Percentiles rank a stretch among this genome's conserved stretches.
These are phyloP conservation scores for Kryptopterus vitreolus DNA, from an alignment of 2,797 vertebrate species.

Conservation along the genomic window DNA sequence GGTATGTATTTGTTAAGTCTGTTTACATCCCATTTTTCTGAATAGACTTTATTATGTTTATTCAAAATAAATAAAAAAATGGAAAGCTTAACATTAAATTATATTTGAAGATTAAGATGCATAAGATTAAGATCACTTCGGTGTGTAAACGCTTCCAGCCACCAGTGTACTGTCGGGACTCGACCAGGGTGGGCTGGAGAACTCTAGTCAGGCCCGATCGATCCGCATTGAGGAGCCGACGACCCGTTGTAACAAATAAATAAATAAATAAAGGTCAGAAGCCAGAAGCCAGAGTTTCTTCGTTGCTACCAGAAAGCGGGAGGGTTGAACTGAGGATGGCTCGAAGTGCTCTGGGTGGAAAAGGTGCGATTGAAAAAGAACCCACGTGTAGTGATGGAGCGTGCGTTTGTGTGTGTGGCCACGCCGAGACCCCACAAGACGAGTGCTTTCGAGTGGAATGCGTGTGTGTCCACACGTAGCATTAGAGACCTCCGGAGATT, in stretches of 20 bases:
- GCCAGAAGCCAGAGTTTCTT: slow-evolving; percentile 35
- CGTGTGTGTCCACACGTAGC: slow-evolving; percentile 60
- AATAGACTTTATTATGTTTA: too few species aligned
- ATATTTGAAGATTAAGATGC: too few species aligned
- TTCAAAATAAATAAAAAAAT: too few species aligned
- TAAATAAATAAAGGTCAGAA: too few species aligned
- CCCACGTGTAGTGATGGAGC: neutral
- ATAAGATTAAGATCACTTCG: slow-evolving; percentile 36
- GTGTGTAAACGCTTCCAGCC: slow-evolving; percentile 31
- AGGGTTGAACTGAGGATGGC: neutral
- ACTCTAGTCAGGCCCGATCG: neutral
- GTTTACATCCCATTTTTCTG: too few species aligned
- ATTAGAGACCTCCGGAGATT: neutral
- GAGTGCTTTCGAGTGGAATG: slow-evolving; percentile 63
- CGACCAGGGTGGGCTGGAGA: neutral
- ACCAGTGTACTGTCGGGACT: neutral
- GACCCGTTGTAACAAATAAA: slow-evolving; percentile 39
- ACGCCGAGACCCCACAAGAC: slow-evolving; percentile 46
- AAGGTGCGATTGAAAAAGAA: slow-evolving; percentile 21
- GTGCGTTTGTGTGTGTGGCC: slow-evolving; percentile 3
- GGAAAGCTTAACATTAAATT: too few species aligned
- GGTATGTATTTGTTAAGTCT: too few species aligned
- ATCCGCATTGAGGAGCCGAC: neutral
- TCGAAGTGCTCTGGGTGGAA: neutral
- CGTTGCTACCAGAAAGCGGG: slow-evolving; percentile 29